phyloP scores from a whole-genome alignment of 2,888 invertebrate genomes.

The Limnephilus lunatus region DNA sequence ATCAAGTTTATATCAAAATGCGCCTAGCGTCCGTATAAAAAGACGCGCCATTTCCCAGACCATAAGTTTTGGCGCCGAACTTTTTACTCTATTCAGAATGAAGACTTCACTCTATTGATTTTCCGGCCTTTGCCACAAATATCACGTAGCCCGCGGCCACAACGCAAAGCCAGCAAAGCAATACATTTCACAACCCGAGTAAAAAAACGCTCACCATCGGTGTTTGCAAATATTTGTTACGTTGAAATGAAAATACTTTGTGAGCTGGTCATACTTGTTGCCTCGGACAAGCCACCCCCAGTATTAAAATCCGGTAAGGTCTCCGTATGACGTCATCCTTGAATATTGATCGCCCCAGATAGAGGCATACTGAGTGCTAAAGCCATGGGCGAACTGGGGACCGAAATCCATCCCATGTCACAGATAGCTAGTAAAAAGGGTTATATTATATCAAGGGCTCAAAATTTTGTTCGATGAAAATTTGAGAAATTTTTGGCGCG shows the following conservation, averaged over 20 bases:
- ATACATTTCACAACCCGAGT: neutral
- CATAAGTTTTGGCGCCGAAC: neutral
- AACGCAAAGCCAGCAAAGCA: neutral
- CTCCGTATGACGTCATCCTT: constrained; percentile 22
- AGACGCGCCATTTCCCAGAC: neutral
- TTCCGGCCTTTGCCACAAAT: neutral
- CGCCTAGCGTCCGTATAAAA: neutral
- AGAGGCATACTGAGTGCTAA: neutral
- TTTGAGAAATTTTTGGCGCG: neutral
- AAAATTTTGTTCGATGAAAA: neutral
- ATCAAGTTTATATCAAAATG: neutral
- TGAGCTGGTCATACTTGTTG: neutral
- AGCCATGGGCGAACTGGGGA: neutral
- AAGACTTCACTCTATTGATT: neutral
- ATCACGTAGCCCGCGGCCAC: neutral
- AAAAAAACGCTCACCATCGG: neutral
- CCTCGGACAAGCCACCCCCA: neutral
- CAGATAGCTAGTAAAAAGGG: neutral
- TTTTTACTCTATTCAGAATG: neutral
- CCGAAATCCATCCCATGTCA: neutral
- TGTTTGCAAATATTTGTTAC: neutral
- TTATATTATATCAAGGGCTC: neutral
- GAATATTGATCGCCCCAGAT: constrained; percentile 43
- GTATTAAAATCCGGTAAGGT: neutral
- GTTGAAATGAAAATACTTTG: neutral